Evolutionary conservation across 2,888 invertebrate species (phyloP).

Genomic region (Scaptomyza polygonia): DNA sequence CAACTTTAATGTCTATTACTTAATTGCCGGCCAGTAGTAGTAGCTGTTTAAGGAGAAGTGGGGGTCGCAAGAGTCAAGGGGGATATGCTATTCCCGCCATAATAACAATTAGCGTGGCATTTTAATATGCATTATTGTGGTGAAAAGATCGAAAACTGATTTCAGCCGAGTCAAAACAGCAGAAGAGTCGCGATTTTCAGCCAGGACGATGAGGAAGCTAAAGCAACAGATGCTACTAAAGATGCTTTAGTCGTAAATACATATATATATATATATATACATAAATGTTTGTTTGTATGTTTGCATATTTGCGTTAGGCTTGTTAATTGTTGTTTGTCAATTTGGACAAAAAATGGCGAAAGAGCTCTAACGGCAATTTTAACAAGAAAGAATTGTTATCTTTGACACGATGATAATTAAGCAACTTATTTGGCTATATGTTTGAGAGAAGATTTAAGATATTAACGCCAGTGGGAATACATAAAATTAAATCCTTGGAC

Average conservation of each 20-base stretch:
- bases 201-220: constrained; percentile 52
- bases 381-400: constrained; percentile 1
- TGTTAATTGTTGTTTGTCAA: constrained; percentile 11
- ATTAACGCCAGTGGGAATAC: neutral
- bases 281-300: neutral
- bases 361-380: neutral
- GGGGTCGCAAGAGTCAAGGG: constrained; percentile 20
- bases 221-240: constrained; percentile 6
- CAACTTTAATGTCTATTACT: constrained; percentile 67
- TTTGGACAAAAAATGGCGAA: neutral
- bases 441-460: neutral
- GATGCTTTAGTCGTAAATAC: constrained; percentile 6
- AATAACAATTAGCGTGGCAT: constrained; percentile 81
- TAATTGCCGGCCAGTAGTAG: constrained; percentile 63
- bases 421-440: neutral
- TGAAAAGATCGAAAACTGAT: constrained; percentile 75
- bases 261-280: neutral
- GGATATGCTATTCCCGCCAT: constrained; percentile 31
- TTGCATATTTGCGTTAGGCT: neutral
- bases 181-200: constrained; percentile 58
- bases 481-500: neutral
- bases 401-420: constrained; percentile 1
- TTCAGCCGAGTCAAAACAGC: constrained; percentile 42
- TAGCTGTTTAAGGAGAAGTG: constrained; percentile 6
- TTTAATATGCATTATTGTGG: constrained; percentile 79